Evolutionary conservation across 1,140 invertebrate species (phyloP).

Genomic region (Bombus vancouverensis): DNA sequence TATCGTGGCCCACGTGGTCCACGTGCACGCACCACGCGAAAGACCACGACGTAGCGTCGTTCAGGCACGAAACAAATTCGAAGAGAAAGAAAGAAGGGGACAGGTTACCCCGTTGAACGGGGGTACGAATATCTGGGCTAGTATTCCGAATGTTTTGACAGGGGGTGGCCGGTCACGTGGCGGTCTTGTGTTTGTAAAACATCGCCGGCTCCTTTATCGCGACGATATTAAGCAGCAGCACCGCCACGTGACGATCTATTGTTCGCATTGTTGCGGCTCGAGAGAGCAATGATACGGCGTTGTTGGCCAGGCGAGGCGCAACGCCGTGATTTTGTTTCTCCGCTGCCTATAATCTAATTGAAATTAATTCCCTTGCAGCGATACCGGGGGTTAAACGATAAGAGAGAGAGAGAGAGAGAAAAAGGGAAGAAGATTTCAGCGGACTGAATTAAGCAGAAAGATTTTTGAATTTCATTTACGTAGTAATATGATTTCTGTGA

Average conservation of each 20-base stretch:
- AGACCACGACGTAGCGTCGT: conserved; percentile 6
- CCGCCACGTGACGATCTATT: conserved; percentile 58
- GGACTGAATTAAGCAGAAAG: background rate
- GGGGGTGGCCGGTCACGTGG: conserved; percentile 77
- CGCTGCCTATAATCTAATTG: conserved; percentile 75
- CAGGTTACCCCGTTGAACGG: conserved; percentile 11
- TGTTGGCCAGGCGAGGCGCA: conserved; percentile 63
- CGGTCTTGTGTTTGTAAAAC: conserved; percentile 81
- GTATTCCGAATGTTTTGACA: conserved; percentile 80
- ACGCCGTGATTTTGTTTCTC: conserved; percentile 73
- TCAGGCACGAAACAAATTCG: background rate
- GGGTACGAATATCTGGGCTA: conserved; percentile 6
- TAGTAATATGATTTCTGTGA: no score
- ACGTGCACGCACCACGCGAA: background rate
- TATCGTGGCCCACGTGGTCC: background rate
- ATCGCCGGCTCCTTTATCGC: conserved; percentile 78
- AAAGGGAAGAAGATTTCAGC: no score
- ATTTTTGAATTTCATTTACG: background rate
- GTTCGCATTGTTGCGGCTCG: conserved; percentile 78
- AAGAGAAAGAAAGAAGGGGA: background rate
- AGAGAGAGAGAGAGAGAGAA: background rate
- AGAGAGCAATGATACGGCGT: conserved; percentile 63
- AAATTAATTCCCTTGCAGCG: conserved; percentile 72
- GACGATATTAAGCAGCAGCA: conserved; percentile 76
- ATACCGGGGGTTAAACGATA: background rate